Evolutionary conservation across 2,797 vertebrate species (phyloP), one percentile per base, ranked within the genome.

Genomic region (Pachyuromys duprasi): DNA sequence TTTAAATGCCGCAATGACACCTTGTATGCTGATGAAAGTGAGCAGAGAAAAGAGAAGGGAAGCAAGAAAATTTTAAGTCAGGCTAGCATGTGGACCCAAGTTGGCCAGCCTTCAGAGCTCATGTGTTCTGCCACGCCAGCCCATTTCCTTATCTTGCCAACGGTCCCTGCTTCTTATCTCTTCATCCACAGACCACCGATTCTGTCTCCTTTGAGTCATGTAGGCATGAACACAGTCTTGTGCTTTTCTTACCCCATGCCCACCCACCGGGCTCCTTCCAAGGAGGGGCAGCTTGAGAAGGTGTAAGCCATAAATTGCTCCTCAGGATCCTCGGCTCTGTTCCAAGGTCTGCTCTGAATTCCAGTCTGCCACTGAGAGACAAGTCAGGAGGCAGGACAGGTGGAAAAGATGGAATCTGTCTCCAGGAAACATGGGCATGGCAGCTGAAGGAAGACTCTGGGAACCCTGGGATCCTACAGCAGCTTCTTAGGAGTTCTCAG

Each of bases 361-460:
- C 39, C 14, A 33, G 24, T n/a, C 60, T 31, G 42, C 14, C 67
- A 3, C 13, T 20, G 45, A 24, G 36, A 78, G 63, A 57, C 36
- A 5, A 60, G 67, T 28, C 24, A 39, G 13, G 9, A 65, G 55
- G 13, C 17, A 31, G 39, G 60, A 12, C 39, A 67, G 0, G 7
- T 0, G 0, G 36, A 72, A 53, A 20, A 7, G 53, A 60, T 4
- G 2, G n/a, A 1, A 15, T 17, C 67, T 31, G 14, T 39, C 14
- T 33, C 49, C 45, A 53, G 84, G 24, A 36, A 36, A 22, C 6
- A 8, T 5, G 26, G 31, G 24, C 8, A 15, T 62, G 39, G 28
- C 0, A 20, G 28, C 14, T 1, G 3, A 15, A 18, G 45, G 42
- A 11, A 28, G 17, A 24, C n/a, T 69, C 31, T 14, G 11, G 24